Conservation (phyloP, 2,888 invertebrate species). For the Melanostoma mellinum region DNA sequence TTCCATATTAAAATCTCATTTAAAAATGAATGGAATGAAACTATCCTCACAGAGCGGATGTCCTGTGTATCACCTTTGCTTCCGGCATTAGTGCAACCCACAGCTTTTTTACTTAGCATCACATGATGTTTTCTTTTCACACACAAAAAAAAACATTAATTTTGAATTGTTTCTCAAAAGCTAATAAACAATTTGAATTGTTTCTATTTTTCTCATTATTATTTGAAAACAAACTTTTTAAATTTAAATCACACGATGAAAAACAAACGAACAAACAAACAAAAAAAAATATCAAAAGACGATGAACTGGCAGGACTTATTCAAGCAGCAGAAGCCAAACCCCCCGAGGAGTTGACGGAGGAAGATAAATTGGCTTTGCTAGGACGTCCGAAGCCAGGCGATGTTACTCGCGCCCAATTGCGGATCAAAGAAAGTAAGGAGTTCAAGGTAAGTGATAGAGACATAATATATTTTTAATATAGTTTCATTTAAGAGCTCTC, state of each 20-base stretch:
- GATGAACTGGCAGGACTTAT: constrained; percentile 86
- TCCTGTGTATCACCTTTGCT: constrained; percentile 50
- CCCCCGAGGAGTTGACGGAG: constrained; percentile 87
- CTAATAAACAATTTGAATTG: constrained; percentile 30
- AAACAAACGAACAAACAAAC: constrained; percentile 14
- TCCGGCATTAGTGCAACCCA: constrained; percentile 63
- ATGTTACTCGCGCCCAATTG: constrained; percentile 92
- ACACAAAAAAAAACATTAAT: constrained; percentile 8
- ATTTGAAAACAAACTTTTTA: constrained; percentile 16
- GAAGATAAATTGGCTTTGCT: constrained; percentile 94
- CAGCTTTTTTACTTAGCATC: constrained; percentile 52
- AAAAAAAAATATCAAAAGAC: constrained; percentile 73
- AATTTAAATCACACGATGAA: constrained; percentile 12
- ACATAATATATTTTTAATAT: constrained; percentile 24
- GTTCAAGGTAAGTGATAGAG: constrained; percentile 90
- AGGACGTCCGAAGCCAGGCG: constrained; percentile 96
- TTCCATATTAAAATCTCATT: constrained; percentile 29
- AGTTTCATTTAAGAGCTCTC: constrained; percentile 35
- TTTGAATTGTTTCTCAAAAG: not conserved
- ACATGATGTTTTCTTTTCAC: constrained; percentile 54
- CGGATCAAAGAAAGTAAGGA: constrained; percentile 98
- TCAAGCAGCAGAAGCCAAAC: constrained; percentile 85
- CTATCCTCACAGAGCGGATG: constrained; percentile 26
- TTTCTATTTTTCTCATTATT: constrained; percentile 17
- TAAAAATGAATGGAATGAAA: constrained; percentile 21